These are phyloP conservation scores for Sipha maydis DNA, from an alignment of 2,888 invertebrate genomes.

Conservation along the genomic window DNA sequence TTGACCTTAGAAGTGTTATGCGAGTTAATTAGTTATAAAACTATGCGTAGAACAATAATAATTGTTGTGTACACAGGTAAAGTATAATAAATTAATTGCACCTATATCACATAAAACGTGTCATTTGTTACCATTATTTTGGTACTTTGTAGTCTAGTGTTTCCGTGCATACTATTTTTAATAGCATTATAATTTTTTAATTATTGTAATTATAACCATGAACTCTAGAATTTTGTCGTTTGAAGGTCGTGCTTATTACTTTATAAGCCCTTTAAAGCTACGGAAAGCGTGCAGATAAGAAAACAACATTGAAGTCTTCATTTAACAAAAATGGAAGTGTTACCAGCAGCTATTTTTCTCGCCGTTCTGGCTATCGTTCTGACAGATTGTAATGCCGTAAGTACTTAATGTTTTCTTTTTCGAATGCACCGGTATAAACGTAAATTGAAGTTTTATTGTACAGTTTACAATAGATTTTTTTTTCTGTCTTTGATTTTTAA, in stretches of 20 bases:
- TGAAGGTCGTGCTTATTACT: background rate
- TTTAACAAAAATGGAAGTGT: background rate
- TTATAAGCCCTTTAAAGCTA: background rate
- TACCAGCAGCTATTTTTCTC: background rate
- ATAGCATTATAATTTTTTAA: background rate
- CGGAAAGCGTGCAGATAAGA: background rate
- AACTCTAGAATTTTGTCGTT: background rate
- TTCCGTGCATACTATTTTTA: background rate
- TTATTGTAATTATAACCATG: background rate
- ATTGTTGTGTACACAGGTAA: background rate
- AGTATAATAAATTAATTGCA: background rate
- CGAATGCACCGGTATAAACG: too few species aligned
- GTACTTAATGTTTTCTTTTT: background rate
- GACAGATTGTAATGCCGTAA: constrained; percentile 38
- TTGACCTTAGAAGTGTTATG: background rate
- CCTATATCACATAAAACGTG: background rate
- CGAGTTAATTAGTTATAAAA: background rate
- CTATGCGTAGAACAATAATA: background rate
- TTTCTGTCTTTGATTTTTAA: too few species aligned
- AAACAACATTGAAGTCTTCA: background rate
- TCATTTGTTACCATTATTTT: background rate
- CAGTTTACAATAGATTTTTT: too few species aligned
- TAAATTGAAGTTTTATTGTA: too few species aligned
- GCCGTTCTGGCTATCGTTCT: background rate
- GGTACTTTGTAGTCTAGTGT: background rate